A percentile compares a stretch with the other conserved stretches of the same genome.
Conservation (phyloP, 2,113 vertebrate species). For the Crypturellus undulatus region DNA sequence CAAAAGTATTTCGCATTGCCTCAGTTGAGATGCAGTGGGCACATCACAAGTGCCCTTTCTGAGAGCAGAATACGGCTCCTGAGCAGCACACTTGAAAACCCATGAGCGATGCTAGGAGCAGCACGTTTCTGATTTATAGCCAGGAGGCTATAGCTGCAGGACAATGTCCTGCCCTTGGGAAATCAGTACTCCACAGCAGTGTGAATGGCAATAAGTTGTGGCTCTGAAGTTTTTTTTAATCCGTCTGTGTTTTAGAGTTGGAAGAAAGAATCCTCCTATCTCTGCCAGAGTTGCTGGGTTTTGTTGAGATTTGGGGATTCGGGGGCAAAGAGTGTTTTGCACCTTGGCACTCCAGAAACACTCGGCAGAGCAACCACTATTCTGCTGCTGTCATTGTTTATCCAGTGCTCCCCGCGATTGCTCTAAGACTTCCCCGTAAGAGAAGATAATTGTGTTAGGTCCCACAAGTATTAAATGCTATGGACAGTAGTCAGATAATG, state of each 20-base stretch:
- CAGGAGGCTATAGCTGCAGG: neutral
- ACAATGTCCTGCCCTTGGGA: neutral
- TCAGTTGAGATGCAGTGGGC: neutral
- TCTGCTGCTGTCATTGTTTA: neutral
- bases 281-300: neutral
- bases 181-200: neutral
- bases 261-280: neutral
- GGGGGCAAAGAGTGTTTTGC: neutral
- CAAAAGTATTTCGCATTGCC: neutral
- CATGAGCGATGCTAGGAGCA: rapidly evolving
- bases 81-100: neutral
- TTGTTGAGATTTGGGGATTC: neutral
- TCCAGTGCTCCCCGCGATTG: neutral
- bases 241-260: neutral
- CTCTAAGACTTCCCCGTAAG: neutral
- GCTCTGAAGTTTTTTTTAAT: neutral
- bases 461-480: rapidly evolving
- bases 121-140: neutral
- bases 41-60: neutral
- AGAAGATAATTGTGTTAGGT: neutral
- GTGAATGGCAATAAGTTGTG: neutral
- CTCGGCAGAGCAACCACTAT: neutral
- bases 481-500: neutral
- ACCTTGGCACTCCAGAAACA: neutral
- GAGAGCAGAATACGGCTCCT: neutral